Percentiles rank a stretch among this genome's conserved stretches.
Evolutionary conservation across 2,888 invertebrate species (phyloP).

Genomic region (Rhagophthalmus giganteus): DNA sequence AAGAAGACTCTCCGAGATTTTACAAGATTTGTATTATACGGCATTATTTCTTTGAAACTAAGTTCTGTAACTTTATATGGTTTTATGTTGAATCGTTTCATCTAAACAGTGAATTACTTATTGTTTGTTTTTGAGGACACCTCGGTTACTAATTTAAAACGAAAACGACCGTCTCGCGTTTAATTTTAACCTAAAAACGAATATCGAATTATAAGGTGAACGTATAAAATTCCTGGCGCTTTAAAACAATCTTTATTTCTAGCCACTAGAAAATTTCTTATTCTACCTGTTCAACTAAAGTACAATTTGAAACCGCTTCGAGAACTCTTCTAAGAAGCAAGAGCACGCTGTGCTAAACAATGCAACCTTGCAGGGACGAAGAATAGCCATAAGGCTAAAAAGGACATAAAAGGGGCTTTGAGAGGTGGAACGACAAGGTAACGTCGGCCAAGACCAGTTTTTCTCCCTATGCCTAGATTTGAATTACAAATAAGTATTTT

Average conservation of each 20-base stretch:
- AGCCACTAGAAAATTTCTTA: constrained; percentile 4
- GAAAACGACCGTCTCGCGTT: too few species aligned
- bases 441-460: constrained; percentile 25
- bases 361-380: constrained; percentile 39
- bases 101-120: too few species aligned
- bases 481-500: constrained; percentile 31
- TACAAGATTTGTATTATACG: too few species aligned
- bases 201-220: too few species aligned
- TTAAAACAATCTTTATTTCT: not conserved
- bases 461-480: constrained; percentile 20
- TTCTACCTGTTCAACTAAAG: constrained; percentile 20
- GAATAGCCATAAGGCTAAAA: constrained; percentile 27
- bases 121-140: too few species aligned
- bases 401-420: constrained; percentile 23
- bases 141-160: too few species aligned
- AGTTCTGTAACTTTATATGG: too few species aligned
- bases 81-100: too few species aligned
- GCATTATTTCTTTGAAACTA: too few species aligned
- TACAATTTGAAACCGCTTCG: constrained; percentile 10
- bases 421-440: constrained; percentile 25
- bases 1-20: too few species aligned
- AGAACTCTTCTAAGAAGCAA: constrained; percentile 30
- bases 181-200: too few species aligned
- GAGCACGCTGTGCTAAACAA: constrained; percentile 37
- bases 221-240: too few species aligned